Base-by-base conservation (phyloP, 2,797 vertebrate species). In the Lophotriccus pileatus region DNA sequence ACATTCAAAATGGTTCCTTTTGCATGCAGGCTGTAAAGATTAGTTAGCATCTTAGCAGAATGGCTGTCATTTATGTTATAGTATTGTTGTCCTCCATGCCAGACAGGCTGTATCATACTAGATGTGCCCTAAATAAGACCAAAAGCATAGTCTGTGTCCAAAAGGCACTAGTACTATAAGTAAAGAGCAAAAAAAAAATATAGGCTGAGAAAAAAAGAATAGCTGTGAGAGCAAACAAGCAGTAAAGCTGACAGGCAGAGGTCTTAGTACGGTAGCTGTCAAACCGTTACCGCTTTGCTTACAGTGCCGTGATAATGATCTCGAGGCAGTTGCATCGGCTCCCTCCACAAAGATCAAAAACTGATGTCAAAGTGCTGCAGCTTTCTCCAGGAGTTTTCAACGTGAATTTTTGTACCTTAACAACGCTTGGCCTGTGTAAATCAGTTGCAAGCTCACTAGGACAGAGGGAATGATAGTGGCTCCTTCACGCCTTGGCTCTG, bases 401-500 rank as follows among this genome's bases (percentile, higher is more conserved):
- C 0, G 0, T 39, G 44, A 64, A 22, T 32, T 53, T 32, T 91
- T 3, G 4, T 70, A n/a, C n/a, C 22, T 44, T 68, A 34, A 68
- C 44, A 81, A 49, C 0, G 5, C 58, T 32, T 75, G 58, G 20
- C 66, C 34, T 55, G n/a, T 55, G 47, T 81, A 49, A 92, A n/a
- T 11, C 9, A 23, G 25, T 6, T 47, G 43, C 55, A 75, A 34
- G 28, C 25, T 73, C 30, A 5, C 17, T 0, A 3, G 69, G 69
- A 52, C 18, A 58, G 49, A 44, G 59, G 47, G 77, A 70, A 24
- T 0, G 2, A 6, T 1, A 58, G 47, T 2, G 50, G 8, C 46
- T 77, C 19, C 76, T 75, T 75, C 39, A 9, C 0, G 0, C 0
- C 0, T 17, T 81, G 50, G 20, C 36, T 59, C 44, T 21, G 34